Conservation (phyloP, 2,113 vertebrate species). For the Ophiodon elongatus region DNA sequence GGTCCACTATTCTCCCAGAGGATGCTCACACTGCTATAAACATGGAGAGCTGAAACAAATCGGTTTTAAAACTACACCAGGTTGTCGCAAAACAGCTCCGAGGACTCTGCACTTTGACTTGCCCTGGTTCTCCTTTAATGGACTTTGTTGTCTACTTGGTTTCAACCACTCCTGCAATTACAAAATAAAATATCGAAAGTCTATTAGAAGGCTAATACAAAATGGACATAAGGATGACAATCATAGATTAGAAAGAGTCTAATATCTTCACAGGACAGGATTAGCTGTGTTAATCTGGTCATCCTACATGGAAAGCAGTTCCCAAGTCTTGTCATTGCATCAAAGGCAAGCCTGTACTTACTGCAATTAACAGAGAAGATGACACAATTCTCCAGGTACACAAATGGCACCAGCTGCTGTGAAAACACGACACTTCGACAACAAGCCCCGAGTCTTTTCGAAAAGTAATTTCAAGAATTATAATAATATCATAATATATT, state of each 20-base stretch:
- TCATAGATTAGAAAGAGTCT: background rate
- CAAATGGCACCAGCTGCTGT: background rate
- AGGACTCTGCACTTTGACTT: background rate
- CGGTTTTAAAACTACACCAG: slow-evolving; percentile 8
- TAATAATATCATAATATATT: background rate
- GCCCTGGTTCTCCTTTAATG: background rate
- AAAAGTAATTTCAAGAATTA: background rate
- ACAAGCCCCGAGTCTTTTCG: background rate
- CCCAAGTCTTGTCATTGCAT: too few relatives aligned
- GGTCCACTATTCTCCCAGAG: slow-evolving; percentile 32
- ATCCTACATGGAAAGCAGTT: background rate
- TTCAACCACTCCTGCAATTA: background rate
- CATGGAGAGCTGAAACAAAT: slow-evolving; percentile 30
- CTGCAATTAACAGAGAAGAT: background rate
- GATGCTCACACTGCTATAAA: slow-evolving; percentile 24
- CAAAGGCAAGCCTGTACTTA: background rate
- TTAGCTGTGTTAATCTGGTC: background rate
- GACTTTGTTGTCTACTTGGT: background rate
- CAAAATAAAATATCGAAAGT: background rate
- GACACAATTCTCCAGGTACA: background rate
- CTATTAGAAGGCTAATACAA: too few relatives aligned
- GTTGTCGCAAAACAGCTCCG: background rate
- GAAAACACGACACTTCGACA: background rate
- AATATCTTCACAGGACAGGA: background rate
- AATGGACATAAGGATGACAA: background rate